Conservation (phyloP, 2,888 invertebrate genomes). For the Andrena bucephala region DNA sequence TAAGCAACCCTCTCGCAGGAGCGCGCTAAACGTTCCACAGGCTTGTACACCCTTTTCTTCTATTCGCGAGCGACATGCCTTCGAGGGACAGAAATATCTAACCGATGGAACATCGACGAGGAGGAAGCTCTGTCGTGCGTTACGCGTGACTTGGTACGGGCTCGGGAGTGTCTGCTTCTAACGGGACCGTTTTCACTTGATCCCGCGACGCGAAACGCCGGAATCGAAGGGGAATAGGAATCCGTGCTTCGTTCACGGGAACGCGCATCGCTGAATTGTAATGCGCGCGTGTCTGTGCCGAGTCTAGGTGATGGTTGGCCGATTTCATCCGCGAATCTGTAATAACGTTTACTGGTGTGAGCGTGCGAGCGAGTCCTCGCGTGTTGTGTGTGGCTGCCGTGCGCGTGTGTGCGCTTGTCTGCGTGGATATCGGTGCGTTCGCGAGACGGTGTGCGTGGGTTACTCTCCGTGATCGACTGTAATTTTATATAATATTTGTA, state of each 20-base stretch:
- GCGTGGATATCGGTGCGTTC: slow-evolving; percentile 59
- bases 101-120: not conserved
- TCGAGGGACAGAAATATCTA: no score
- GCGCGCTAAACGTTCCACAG: no score
- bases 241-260: slow-evolving; percentile 19
- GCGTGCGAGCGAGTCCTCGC: slow-evolving; percentile 16
- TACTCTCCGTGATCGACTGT: slow-evolving; percentile 83
- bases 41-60: no score
- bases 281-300: slow-evolving; percentile 35
- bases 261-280: slow-evolving; percentile 20
- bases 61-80: no score
- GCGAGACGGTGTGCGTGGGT: slow-evolving; percentile 71
- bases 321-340: slow-evolving; percentile 71
- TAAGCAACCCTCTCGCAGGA: slow-evolving; percentile 6
- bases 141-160: not conserved
- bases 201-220: slow-evolving; percentile 8
- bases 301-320: slow-evolving; percentile 59
- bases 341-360: slow-evolving; percentile 58
- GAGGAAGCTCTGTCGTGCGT: not conserved
- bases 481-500: slow-evolving; percentile 85
- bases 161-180: no score
- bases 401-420: slow-evolving; percentile 55
- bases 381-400: slow-evolving; percentile 44
- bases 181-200: not conserved
- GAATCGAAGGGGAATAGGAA: not conserved